Base-by-base conservation (phyloP, 2,888 invertebrate genomes). In the Sclerodermus sp. region DNA sequence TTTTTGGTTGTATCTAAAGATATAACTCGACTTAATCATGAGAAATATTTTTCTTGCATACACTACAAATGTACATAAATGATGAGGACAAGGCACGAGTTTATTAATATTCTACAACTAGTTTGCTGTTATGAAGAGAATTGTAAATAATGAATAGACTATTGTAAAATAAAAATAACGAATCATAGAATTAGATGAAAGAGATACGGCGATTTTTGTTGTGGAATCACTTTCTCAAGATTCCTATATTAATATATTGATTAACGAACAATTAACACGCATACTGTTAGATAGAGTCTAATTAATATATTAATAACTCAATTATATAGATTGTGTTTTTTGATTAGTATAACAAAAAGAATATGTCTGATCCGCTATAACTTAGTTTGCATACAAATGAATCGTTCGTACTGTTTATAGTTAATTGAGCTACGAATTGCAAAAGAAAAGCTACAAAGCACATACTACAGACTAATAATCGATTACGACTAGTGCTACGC, bases 41-140 rank as follows among this genome's bases (percentile, higher is more conserved):
- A 66, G 62, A 61, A 55, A 65, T 70, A 70, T 70, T 68, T 67
- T 68, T 70, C 60, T 64, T 64, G 67, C 60, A 60, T 63, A 58
- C 60, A 62, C 59, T 64, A 70, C 64, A 68, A 61, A 64, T 72
- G 68, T 63, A 62, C 58, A 64, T 69, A 67, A 58, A 44, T 13
- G 36, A 51, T 39, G 44, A 44, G 36, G 13, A 40, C 16, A 8
- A 14, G 46, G 12, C 13, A 39, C 5, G 31, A 9, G 29, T 3
- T 15, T 23, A 29, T 43, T 34, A 34, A 8, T 34, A 34, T n/a
- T 23, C 23, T 23, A 23, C 40, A 45, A 34, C 42, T 39, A 46
- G 48, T 36, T 45, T 31, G 49, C 52, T 53, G 58, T 61, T 44
- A 49, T 15, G 51, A 36, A 14, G 44, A 57, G 36, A 56, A 42